Evolutionary conservation across 1,140 invertebrate species (phyloP).

Genomic region (Druon quercuslanigerum): DNA sequence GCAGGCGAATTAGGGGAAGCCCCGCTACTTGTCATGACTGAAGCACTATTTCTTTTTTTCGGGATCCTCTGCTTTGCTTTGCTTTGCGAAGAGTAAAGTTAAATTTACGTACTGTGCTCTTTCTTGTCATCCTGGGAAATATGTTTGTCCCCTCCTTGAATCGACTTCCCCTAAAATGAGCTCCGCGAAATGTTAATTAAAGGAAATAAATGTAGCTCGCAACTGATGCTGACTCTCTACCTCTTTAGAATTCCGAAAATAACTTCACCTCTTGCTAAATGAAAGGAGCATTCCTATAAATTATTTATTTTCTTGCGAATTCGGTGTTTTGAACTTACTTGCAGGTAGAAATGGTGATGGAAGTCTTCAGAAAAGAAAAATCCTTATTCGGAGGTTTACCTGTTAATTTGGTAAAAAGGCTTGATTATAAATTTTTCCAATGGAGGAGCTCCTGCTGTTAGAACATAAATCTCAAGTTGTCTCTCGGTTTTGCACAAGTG

Average conservation of each 20-base stretch:
- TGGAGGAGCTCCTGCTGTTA: constrained; percentile 16
- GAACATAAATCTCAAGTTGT: constrained; percentile 15
- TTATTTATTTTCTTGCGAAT: too few species aligned
- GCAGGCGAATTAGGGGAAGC: background rate
- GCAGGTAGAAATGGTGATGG: background rate
- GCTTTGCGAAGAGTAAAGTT: background rate
- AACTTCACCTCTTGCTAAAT: background rate
- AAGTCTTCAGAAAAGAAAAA: background rate
- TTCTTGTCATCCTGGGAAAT: constrained; percentile 10
- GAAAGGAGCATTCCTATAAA: background rate
- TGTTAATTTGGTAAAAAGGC: constrained; percentile 5
- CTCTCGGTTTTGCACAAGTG: constrained; percentile 21
- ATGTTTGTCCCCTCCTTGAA: constrained; percentile 13
- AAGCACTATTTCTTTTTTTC: background rate
- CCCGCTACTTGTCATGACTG: background rate
- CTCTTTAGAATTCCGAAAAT: background rate
- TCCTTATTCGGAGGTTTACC: background rate
- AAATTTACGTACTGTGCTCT: constrained; percentile 1
- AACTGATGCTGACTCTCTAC: background rate
- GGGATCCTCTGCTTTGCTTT: background rate
- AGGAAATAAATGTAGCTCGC: constrained; percentile 2
- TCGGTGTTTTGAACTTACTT: too few species aligned
- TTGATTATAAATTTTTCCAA: constrained; percentile 1
- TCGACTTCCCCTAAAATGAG: constrained; percentile 12
- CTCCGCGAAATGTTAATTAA: constrained; percentile 4